A percentile compares a stretch with the other conserved stretches of the same genome.
Evolutionary conservation across 2,888 invertebrate genomes (phyloP).

Genomic region (Ellobium chinense): DNA sequence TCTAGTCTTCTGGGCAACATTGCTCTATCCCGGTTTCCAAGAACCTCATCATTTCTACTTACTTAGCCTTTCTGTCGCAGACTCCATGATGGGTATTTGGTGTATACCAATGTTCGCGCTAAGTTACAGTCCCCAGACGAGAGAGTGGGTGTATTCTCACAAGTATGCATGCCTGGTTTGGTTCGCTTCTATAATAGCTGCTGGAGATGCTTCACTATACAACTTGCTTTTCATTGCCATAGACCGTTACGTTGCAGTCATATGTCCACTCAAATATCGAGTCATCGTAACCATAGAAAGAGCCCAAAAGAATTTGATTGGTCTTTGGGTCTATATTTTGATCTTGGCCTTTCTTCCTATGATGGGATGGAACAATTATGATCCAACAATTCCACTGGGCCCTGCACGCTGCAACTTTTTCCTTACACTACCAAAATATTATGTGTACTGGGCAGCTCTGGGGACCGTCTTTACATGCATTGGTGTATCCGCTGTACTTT

Average conservation of each 20-base stretch:
- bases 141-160: neutral
- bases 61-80: neutral
- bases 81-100: neutral
- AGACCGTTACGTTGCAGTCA: constrained; percentile 12
- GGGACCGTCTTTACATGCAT: neutral
- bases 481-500: neutral
- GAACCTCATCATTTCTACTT: neutral
- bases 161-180: neutral
- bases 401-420: neutral
- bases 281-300: neutral
- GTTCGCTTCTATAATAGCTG: neutral
- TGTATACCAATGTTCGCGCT: neutral
- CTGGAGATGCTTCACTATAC: neutral
- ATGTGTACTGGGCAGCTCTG: neutral
- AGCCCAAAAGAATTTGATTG: neutral
- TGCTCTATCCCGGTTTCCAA: neutral
- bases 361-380: constrained; percentile 26
- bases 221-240: neutral
- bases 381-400: neutral
- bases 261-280: neutral
- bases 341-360: neutral
- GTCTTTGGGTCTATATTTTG: neutral
- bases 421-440: neutral
- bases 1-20: neutral
- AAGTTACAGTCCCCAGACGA: neutral